phyloP scores from a whole-genome alignment of 2,888 invertebrate genomes.

The Tetragnatha montana region DNA sequence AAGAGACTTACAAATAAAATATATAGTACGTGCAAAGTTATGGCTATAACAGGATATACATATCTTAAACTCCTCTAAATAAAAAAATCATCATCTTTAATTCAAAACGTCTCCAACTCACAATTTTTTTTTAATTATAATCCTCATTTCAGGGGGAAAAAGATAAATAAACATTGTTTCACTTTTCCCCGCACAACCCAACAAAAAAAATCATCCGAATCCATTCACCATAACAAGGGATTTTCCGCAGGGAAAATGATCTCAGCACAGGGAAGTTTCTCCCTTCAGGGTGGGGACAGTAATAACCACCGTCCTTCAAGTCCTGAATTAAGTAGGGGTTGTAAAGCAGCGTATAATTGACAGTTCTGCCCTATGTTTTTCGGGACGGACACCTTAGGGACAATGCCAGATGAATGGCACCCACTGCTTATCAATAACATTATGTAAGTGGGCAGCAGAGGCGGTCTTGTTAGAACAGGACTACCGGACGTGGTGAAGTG shows the following conservation, averaged over 20 bases:
- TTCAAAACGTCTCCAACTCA: neutral
- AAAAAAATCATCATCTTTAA: no score
- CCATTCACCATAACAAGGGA: neutral
- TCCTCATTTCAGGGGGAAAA: neutral
- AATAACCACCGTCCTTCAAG: conserved; percentile 44
- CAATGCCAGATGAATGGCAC: conserved; percentile 56
- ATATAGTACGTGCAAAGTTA: no score
- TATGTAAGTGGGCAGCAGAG: conserved; percentile 18
- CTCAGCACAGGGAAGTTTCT: neutral
- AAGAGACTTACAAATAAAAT: no score
- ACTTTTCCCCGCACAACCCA: no score
- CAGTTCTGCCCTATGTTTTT: conserved; percentile 62
- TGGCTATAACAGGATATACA: no score
- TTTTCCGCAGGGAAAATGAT: conserved; percentile 16
- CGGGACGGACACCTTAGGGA: conserved; percentile 45
- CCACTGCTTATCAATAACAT: conserved; percentile 56
- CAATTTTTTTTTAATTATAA: neutral
- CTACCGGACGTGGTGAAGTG: conserved; percentile 20
- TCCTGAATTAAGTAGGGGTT: conserved; percentile 68
- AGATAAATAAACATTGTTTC: no score
- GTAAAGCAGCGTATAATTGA: conserved; percentile 70
- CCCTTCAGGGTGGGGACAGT: conserved; percentile 31
- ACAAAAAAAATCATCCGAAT: neutral
- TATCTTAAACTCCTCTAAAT: no score
- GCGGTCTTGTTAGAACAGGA: conserved; percentile 6